Conservation (phyloP, 1,140 invertebrate species). For the Polypedilum vanderplanki region DNA sequence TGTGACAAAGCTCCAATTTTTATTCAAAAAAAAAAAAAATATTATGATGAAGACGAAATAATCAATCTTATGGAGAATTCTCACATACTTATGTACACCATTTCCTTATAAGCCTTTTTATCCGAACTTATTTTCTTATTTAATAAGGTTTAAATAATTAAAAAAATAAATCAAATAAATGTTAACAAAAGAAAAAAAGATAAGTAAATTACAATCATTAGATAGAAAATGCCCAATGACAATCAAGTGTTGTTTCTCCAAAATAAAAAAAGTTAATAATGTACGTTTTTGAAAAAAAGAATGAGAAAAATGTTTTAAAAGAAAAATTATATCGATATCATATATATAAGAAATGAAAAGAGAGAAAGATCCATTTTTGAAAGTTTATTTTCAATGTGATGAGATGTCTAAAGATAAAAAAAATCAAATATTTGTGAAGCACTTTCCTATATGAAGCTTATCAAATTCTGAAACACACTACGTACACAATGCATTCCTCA, state of each 20-base stretch:
- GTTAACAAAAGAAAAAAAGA: background rate
- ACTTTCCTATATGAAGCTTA: too few relatives aligned
- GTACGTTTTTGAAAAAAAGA: background rate
- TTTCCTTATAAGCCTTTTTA: constrained; percentile 7
- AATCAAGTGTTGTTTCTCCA: constrained; percentile 9
- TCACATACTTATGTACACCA: constrained; percentile 6
- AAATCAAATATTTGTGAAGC: too few relatives aligned
- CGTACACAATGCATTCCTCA: background rate
- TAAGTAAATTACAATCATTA: constrained; percentile 8
- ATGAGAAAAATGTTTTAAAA: background rate
- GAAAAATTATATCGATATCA: background rate
- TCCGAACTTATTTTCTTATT: background rate
- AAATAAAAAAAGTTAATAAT: background rate
- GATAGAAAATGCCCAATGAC: constrained; percentile 17
- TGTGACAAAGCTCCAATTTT: constrained; percentile 11
- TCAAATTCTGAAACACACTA: too few relatives aligned
- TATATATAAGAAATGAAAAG: too few relatives aligned
- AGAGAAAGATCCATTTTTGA: too few relatives aligned
- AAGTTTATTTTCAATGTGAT: too few relatives aligned
- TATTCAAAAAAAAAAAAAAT: background rate
- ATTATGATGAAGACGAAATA: background rate
- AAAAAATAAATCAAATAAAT: background rate
- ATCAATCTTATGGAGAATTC: constrained; percentile 6
- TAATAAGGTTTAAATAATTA: background rate
- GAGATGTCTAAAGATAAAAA: too few relatives aligned